These are phyloP conservation scores for Lucifuga dentata DNA, from an alignment of 2,113 vertebrate species.

Conservation along the genomic window DNA sequence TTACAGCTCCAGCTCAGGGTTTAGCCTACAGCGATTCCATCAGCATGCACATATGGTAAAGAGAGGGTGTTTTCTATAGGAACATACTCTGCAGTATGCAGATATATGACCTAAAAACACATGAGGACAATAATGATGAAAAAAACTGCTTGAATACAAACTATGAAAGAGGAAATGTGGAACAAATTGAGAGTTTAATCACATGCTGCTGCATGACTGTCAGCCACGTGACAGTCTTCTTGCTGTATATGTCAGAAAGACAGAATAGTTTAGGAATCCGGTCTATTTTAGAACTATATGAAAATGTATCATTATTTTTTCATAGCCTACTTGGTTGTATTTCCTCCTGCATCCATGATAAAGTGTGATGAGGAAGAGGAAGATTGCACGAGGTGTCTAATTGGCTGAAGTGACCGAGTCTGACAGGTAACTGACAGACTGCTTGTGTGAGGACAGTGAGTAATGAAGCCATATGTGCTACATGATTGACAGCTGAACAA, in stretches of 20 bases:
- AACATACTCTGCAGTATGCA: conserved; percentile 8
- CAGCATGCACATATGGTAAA: conserved; percentile 47
- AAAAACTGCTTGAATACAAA: not conserved
- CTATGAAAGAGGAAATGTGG: conserved; percentile 7
- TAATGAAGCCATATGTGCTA: conserved; percentile 1
- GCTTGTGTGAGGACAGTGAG: not conserved
- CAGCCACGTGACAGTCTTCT: conserved; percentile 9
- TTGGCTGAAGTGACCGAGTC: too few relatives aligned
- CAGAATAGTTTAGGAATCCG: conserved; percentile 1
- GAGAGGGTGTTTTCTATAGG: conserved; percentile 9
- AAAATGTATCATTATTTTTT: not conserved
- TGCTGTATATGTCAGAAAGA: conserved; percentile 33
- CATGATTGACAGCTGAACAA: too few relatives aligned
- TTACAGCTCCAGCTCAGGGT: conserved; percentile 33
- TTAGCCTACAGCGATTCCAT: conserved; percentile 59
- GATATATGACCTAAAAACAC: conserved; percentile 8
- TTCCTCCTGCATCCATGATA: too few relatives aligned
- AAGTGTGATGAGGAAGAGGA: too few relatives aligned
- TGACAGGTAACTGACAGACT: not conserved
- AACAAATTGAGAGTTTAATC: conserved; percentile 23
- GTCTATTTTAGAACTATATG: conserved; percentile 15
- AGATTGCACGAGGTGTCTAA: too few relatives aligned
- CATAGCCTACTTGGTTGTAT: too few relatives aligned
- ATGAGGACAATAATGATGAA: conserved; percentile 27
- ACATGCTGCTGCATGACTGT: conserved; percentile 37